Base-by-base conservation (phyloP, 2,888 invertebrate genomes). In the Synanthedon vespiformis region DNA sequence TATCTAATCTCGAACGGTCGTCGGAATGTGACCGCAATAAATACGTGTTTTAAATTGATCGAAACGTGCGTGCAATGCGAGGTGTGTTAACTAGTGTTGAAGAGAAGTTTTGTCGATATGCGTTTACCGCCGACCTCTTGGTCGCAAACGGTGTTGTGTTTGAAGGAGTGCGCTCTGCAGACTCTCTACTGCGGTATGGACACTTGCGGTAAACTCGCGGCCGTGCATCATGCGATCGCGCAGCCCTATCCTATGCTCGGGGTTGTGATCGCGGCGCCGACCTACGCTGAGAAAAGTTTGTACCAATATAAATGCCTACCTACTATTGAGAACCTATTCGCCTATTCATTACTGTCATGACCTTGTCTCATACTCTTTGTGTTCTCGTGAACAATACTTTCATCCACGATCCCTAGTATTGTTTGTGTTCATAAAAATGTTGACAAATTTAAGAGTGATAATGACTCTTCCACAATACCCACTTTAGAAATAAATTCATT, bases 221-320 rank as follows among this genome's bases (percentile, higher is more conserved):
- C 64, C 8, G 79, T 72, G 0, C 74, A 81, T 10, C 70, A 70
- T 34, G 51, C 80, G 22, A 56, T 82, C 59, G 67, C 77, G 16
- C 75, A 71, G 54, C 80, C 83, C 5, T 84, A 79, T 55, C 84
- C 85, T 3, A 68, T 63, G 48, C 57, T 82, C 55, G 85, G 85
- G 53, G 84, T 80, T 53, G 69, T 85, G 51, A 63, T 82, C 48
- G 67, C 78, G 4, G 86, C 80, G 3, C 85, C 85, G 10, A 67
- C 72, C 2, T 74, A 69, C 56, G 69, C 73, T 16, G 63, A 64
- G 55, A 70, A 69, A 63, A 61, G 86, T 86, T 74, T 67, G 85
- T 86, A 80, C 57, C 22, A 18, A 34, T 0, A 34, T 10, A 34
- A 34, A 34, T 34, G 34, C 10, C 34, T 34, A 34, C 8, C 34